Evolutionary conservation across 2,797 vertebrate genomes (phyloP).

Genomic region (Scolopax bukidnonensis): DNA sequence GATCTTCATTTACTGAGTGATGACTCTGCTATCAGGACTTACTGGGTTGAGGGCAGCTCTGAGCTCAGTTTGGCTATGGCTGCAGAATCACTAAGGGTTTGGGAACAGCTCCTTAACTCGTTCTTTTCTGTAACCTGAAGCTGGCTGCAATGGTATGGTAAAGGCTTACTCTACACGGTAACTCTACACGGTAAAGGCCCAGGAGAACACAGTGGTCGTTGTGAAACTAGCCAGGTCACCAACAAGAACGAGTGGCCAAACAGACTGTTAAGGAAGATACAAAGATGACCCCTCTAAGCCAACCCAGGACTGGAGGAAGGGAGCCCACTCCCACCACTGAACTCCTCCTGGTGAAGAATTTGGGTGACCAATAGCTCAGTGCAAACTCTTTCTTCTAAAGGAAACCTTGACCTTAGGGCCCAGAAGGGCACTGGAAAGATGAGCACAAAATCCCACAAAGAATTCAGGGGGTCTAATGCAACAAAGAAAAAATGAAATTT

Average conservation of each 20-base stretch:
- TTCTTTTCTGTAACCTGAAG: not conserved
- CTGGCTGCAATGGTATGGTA: not conserved
- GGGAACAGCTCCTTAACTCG: not conserved
- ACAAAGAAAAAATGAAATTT: not conserved
- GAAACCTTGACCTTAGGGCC: not conserved
- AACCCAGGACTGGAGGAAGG: not conserved
- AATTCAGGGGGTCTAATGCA: not conserved
- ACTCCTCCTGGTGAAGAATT: not conserved
- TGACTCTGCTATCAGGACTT: not conserved
- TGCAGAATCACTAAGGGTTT: not conserved
- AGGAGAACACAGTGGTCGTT: fast-evolving
- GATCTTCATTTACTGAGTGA: not conserved
- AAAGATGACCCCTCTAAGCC: not conserved
- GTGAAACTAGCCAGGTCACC: not conserved
- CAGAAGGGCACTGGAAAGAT: not conserved
- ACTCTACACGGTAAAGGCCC: fast-evolving
- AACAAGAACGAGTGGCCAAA: not conserved
- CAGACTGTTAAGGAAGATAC: not conserved
- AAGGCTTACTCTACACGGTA: not conserved
- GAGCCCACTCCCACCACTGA: not conserved
- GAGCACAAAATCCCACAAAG: not conserved
- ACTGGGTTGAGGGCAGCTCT: not conserved
- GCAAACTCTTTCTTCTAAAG: not conserved
- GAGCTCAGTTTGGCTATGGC: not conserved
- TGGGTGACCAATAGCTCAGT: not conserved